Evolutionary conservation across 2,113 vertebrate genomes (phyloP), one percentile per base, ranked within the genome.

Genomic region (Apeltes quadracus): DNA sequence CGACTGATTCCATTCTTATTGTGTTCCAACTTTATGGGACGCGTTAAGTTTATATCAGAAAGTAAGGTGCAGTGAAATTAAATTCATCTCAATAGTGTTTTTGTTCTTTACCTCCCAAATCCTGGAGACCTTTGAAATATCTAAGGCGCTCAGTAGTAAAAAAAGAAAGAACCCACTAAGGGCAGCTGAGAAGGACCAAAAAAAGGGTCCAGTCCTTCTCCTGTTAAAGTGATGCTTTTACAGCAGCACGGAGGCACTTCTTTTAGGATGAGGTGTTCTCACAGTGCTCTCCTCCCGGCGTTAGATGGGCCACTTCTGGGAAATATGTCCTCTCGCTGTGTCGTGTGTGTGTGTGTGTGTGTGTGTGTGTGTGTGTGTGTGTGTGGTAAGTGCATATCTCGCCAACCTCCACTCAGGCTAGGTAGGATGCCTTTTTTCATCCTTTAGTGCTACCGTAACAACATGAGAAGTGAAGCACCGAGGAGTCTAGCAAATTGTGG

Each of bases 221-320:
- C 1, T n/a, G 82, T 43, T 57, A 68, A 34, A 64, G 22, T 48
- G 61, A 55, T 16, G 41, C 62, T 84, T 75, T 84, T 68, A 77
- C 36, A 70, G 65, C 62, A 59, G 66, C 39, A 23, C 29, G 41
- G 29, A 61, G 13, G 13, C 32, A 46, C 38, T 63, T 61, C 59
- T 36, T 64, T 36, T 34, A 6, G 43, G 15, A 53, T 41, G 67
- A 72, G 27, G 68, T 69, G 38, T 61, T 36, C 8, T 25, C 39
- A 32, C 44, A 46, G 39, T 7, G n/a, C 46, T 71, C 23, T 1
- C 34, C 38, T 61, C 22, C 43, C 0, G 34, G 44, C 53, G 27
- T 44, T 29, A 36, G 53, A 72, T 53, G 55, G 51, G 54, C 59
- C n/a, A 46, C 68, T 57, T 66, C 18, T 65, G 53, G 39, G 51